Base-by-base conservation (phyloP, 2,113 vertebrate species). In the Scytalopus superciliaris region DNA sequence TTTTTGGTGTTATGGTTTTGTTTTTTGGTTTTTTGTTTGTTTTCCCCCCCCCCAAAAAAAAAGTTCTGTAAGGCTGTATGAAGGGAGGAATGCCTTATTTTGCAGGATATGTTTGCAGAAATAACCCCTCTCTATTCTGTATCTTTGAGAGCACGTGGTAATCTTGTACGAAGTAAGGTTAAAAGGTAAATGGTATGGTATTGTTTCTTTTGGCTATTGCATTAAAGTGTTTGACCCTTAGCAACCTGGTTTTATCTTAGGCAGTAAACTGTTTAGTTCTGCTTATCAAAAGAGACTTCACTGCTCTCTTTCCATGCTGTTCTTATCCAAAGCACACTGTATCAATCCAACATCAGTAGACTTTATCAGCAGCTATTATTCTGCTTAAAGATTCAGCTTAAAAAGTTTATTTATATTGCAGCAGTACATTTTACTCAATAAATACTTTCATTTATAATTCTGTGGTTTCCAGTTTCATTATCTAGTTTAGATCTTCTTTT, bases 211-310 rank as follows among this genome's bases (percentile, higher is more conserved):
- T 97, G 97, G 95, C 96, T 96, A 21, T 84, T 95, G 60, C 45
- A 73, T 63, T 91, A 72, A 96, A 89, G 72, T 70, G 45, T 79
- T 92, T 89, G 91, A 68, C 94, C 93, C 96, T 92, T 94, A 94
- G 94, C 82, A 96, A 94, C 60, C 90, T 97, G 81, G 91, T 97
- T 89, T 97, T 97, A 94, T 97, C 94, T 96, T 72, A 49, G 86
- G 69, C 89, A 90, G 49, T 97, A 94, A 95, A 96, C 37, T 96
- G 14, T 90, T 96, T 90, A 85, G 68, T 87, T 89, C 80, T 96
- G 73, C 88, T 97, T 96, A 94, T 96, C 78, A 70, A 95, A 96
- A 97, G 96, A 96, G 73, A 82, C 91, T 97, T 97, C 81, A 57
- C 69, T 93, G 86, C 74, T 87, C 79, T 35, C 64, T 92, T 97